A percentile compares a stretch with the other conserved stretches of the same genome.
Evolutionary conservation across 2,888 invertebrate genomes (phyloP).

Genomic region (Amiota communis): DNA sequence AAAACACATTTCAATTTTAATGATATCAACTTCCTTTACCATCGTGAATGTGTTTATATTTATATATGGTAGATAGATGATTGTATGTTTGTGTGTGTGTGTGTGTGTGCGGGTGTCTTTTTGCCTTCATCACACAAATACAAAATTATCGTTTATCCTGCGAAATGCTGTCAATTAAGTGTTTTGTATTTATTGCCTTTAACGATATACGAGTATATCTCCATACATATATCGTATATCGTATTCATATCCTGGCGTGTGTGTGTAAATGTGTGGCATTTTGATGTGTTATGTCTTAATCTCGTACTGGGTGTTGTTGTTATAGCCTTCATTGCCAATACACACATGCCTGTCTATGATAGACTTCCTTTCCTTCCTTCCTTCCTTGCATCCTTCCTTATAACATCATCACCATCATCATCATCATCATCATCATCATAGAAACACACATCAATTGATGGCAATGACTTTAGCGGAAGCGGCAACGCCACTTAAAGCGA

Average conservation of each 20-base stretch:
- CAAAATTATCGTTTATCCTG: constrained; percentile 20
- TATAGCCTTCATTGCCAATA: not conserved
- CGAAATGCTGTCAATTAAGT: constrained; percentile 26
- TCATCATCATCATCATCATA: too few relatives aligned
- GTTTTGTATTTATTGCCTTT: constrained; percentile 22
- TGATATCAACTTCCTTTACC: constrained; percentile 24
- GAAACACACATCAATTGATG: too few relatives aligned
- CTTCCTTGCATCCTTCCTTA: too few relatives aligned
- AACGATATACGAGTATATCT: not conserved
- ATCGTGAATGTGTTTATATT: too few relatives aligned
- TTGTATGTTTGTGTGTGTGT: too few relatives aligned
- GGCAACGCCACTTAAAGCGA: too few relatives aligned
- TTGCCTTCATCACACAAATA: not conserved
- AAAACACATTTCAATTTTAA: constrained; percentile 24
- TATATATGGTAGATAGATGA: too few relatives aligned
- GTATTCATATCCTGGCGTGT: not conserved
- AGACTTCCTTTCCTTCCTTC: too few relatives aligned
- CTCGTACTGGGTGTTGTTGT: not conserved
- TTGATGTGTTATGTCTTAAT: constrained; percentile 21
- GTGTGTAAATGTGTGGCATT: too few relatives aligned
- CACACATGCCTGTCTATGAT: not conserved
- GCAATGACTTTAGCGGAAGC: too few relatives aligned
- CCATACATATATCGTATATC: not conserved
- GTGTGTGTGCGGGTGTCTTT: not conserved
- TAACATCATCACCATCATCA: too few relatives aligned